Percentiles rank a stretch among this genome's conserved stretches.
Evolutionary conservation across 2,113 vertebrate genomes (phyloP).

Genomic region (Salvator merianae): DNA sequence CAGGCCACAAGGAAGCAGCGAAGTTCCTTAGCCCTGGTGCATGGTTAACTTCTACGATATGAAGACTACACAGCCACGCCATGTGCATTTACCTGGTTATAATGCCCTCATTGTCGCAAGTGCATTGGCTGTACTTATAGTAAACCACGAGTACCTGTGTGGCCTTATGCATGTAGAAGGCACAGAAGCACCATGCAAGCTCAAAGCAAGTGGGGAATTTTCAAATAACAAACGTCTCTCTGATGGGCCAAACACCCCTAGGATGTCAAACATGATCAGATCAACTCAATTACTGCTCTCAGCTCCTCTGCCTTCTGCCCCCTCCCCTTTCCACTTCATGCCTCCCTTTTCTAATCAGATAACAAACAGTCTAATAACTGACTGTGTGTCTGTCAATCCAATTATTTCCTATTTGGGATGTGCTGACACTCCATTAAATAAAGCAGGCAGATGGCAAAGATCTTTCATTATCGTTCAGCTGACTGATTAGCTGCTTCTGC

Average conservation of each 20-base stretch:
- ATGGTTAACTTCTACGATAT: too few species aligned
- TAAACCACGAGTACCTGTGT: constrained; percentile 57
- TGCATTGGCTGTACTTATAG: constrained; percentile 52
- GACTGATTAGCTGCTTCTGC: constrained; percentile 46
- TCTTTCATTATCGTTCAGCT: constrained; percentile 60
- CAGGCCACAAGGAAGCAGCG: too few species aligned
- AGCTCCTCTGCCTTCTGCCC: constrained; percentile 60
- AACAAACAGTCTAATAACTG: constrained; percentile 66
- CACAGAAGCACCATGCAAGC: neutral
- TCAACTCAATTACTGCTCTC: constrained; percentile 61
- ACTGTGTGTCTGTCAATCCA: constrained; percentile 72
- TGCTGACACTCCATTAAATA: constrained; percentile 68
- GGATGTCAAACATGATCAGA: constrained; percentile 51
- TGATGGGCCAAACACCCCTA: neutral
- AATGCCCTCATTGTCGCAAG: too few species aligned
- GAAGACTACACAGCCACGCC: too few species aligned
- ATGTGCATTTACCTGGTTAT: too few species aligned
- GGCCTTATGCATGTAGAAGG: constrained; percentile 41
- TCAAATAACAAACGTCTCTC: constrained; percentile 13
- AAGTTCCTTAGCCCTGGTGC: too few species aligned
- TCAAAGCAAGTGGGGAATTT: constrained; percentile 24
- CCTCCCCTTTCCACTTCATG: neutral
- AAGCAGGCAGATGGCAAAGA: constrained; percentile 59
- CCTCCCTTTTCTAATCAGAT: constrained; percentile 39
- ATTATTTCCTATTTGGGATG: constrained; percentile 64